Conservation (phyloP, 2,888 invertebrate species). For the Falcaria lacertinaria region DNA sequence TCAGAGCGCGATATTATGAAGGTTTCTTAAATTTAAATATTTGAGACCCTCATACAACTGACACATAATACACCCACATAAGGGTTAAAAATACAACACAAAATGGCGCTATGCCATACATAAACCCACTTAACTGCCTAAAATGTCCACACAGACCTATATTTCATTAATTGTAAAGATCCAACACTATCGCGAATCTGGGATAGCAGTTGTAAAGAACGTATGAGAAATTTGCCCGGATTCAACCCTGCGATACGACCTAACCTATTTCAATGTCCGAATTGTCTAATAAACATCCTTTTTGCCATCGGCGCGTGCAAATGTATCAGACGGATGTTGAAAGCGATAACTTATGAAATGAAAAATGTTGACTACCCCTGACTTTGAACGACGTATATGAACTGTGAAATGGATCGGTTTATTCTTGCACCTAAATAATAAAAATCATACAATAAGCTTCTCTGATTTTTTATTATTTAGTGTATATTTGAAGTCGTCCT, state of each 20-base stretch:
- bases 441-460: no score
- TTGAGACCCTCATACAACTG: no score
- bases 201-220: slow-evolving; percentile 23
- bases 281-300: slow-evolving; percentile 35
- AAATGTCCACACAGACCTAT: slow-evolving; percentile 3
- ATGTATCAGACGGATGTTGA: slow-evolving; percentile 30
- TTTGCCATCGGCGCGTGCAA: slow-evolving; percentile 34
- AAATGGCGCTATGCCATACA: neutral
- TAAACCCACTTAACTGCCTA: slow-evolving; percentile 3
- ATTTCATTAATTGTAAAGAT: slow-evolving; percentile 1
- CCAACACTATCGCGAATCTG: slow-evolving; percentile 19
- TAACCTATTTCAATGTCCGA: slow-evolving; percentile 40
- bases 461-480: no score
- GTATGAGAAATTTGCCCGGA: slow-evolving; percentile 22
- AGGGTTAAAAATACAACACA: neutral
- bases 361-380: slow-evolving; percentile 6
- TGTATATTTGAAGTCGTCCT: no score
- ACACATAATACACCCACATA: neutral
- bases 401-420: neutral
- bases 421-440: neutral
- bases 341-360: slow-evolving; percentile 5
- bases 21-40: no score
- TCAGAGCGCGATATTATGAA: neutral
- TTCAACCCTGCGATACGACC: slow-evolving; percentile 17
- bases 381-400: slow-evolving; percentile 1